Conservation (phyloP, 2,797 vertebrate species). For the Octomys mimax region DNA sequence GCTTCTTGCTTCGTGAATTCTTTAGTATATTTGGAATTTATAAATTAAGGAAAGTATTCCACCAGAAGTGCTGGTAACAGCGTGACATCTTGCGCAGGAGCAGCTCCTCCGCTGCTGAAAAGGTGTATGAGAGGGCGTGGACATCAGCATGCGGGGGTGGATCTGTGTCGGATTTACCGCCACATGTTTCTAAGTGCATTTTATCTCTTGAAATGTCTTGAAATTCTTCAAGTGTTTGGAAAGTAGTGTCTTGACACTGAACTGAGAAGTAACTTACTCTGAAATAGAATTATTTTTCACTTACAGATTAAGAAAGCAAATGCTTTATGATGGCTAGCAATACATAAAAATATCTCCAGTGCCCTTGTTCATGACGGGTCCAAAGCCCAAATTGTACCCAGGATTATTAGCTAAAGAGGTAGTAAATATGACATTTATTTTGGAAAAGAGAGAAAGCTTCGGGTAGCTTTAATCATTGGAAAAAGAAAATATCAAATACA, state of each 20-base stretch:
- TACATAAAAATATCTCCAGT: not conserved
- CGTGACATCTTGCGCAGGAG: not conserved
- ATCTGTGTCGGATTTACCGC: not conserved
- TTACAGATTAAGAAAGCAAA: conserved; percentile 73
- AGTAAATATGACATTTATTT: not conserved
- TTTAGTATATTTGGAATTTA: conserved; percentile 45
- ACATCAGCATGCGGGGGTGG: not conserved
- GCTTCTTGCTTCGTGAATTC: conserved; percentile 26
- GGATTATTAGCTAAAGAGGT: not conserved
- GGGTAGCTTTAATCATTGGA: not conserved
- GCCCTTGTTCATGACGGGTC: not conserved
- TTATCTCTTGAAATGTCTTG: conserved; percentile 68
- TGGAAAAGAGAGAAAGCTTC: not conserved
- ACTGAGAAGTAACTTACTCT: conserved; percentile 74
- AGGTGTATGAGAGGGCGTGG: not conserved
- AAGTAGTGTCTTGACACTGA: conserved; percentile 76
- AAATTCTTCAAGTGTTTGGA: conserved; percentile 79
- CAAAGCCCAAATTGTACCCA: not conserved
- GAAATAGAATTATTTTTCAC: conserved; percentile 75
- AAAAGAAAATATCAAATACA: conserved; percentile 12
- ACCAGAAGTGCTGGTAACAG: conserved; percentile 47
- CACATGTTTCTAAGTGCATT: conserved; percentile 44
- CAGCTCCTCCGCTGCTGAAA: not conserved
- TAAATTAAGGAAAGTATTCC: conserved; percentile 15
- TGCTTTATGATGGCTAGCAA: conserved; percentile 47